Percentiles rank a stretch among this genome's conserved stretches.
These are phyloP conservation scores for Dipodomys stephensi DNA, from an alignment of 2,113 vertebrate genomes.

Conservation along the genomic window DNA sequence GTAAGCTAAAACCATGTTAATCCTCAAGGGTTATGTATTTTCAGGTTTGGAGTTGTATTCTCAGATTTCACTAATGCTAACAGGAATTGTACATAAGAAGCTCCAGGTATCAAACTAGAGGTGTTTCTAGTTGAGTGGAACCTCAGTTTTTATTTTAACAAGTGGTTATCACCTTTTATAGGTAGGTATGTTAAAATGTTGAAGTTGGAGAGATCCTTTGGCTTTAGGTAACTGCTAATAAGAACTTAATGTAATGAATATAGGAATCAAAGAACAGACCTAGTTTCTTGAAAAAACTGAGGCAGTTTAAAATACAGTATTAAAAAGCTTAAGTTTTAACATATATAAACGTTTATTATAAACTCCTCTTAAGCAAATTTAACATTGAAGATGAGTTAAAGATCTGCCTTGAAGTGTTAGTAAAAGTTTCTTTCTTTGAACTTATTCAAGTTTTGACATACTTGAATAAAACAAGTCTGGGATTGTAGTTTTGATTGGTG, in stretches of 20 bases:
- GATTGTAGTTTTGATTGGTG: neutral
- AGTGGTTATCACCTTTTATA: constrained; percentile 12
- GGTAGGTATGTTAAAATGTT: constrained; percentile 45
- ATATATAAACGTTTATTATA: neutral
- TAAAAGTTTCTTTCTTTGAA: constrained; percentile 42
- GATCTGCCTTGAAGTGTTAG: neutral
- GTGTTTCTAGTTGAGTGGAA: neutral
- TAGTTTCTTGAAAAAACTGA: constrained; percentile 49
- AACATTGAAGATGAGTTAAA: constrained; percentile 52
- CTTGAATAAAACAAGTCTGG: neutral
- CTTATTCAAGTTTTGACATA: constrained; percentile 20
- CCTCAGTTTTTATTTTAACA: constrained; percentile 12
- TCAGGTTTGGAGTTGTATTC: neutral
- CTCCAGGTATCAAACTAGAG: constrained; percentile 3
- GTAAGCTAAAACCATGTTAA: constrained; percentile 59
- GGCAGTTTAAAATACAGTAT: constrained; percentile 16
- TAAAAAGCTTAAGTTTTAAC: constrained; percentile 19
- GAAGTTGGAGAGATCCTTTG: constrained; percentile 12
- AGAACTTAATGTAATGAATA: neutral
- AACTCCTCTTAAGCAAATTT: constrained; percentile 1
- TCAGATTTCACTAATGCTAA: constrained; percentile 8
- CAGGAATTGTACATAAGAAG: constrained; percentile 46
- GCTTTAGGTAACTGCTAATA: neutral
- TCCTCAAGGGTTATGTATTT: constrained; percentile 36
- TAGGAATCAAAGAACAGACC: constrained; percentile 26